Base-by-base conservation (phyloP, 2,888 invertebrate genomes). In the Horisme vitalbata region DNA sequence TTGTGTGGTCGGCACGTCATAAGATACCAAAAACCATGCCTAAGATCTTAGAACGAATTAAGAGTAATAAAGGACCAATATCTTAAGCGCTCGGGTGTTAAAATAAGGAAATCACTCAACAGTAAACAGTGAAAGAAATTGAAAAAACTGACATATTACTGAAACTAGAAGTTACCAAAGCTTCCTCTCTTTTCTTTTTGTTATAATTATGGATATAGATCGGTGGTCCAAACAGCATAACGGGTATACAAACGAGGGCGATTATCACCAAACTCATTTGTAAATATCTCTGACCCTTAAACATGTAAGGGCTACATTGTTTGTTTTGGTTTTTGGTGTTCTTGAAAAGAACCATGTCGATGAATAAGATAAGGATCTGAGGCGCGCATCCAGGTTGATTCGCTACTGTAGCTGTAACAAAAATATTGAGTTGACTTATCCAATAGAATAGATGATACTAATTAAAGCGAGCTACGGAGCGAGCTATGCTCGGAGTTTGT, bases 221-320 rank as follows among this genome's bases (percentile, higher is more conserved):
- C 0, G 97, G 97, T 62, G 95, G 94, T 2, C 94, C 94, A 2
- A 95, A 75, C 10, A 97, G 83, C 90, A 97, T 90, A 10, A 94
- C 75, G 0, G 96, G 96, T 2, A 96, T 87, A 69, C 94, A 94
- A 0, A 90, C 1, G 0, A 95, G 38, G 0, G 94, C 92, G 0
- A 91, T 48, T 1, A 90, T 9, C 2, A 96, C 77, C 14, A 95
- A 80, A 3, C 81, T 44, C n/a, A 65, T 79, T 72, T 96, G 95
- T 0, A 95, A 37, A 0, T 1, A 31, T 1, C 66, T 64, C 68
- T 94, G 93, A 0, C 66, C 59, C 0, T 67, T 52, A 43, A 92
- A 93, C 91, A 94, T 92, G 59, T 90, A 93, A 0, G 82, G 77
- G 0, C 90, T 74, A 58, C 93, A 93, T 18, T 15, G 15, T 15